Percentiles rank a stretch among this genome's conserved stretches.
phyloP scores from a whole-genome alignment of 2,888 invertebrate species.

The Eristalinus aeneus region DNA sequence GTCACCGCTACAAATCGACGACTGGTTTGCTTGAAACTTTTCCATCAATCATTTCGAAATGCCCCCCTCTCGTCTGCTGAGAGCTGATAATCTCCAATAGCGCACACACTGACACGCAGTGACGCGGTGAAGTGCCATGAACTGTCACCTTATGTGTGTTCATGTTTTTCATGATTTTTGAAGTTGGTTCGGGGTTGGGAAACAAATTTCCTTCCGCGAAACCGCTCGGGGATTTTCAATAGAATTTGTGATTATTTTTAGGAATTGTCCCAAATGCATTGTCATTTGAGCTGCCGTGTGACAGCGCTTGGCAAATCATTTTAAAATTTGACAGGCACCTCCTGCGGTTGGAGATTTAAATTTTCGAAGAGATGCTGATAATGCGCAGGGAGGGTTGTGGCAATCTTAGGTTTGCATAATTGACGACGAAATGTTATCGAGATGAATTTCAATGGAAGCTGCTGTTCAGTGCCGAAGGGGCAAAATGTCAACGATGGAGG shows the following conservation, averaged over 20 bases:
- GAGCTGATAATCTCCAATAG: slow-evolving; percentile 41
- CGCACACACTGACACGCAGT: background rate
- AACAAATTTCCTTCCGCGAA: background rate
- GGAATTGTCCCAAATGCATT: slow-evolving; percentile 24
- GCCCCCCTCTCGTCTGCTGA: background rate
- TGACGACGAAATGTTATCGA: background rate
- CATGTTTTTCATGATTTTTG: slow-evolving; percentile 10
- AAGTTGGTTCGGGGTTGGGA: background rate
- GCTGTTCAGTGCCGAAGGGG: background rate
- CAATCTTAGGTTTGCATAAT: background rate
- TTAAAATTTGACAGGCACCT: slow-evolving; percentile 49
- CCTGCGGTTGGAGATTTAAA: background rate
- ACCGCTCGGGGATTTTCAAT: background rate
- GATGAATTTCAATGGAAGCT: background rate
- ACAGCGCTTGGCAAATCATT: slow-evolving; percentile 52
- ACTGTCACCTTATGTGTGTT: slow-evolving; percentile 50
- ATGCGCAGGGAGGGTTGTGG: background rate
- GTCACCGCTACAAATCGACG: background rate
- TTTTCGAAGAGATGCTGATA: background rate
- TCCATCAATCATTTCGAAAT: slow-evolving; percentile 38
- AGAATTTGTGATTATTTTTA: slow-evolving; percentile 15
- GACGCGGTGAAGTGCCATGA: slow-evolving; percentile 30
- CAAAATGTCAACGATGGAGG: too few species aligned
- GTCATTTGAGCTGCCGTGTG: background rate
- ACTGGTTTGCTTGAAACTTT: slow-evolving; percentile 11